Percentiles rank a stretch among this genome's conserved stretches.
These are phyloP conservation scores for Labeo catla DNA, from an alignment of 2,113 vertebrate genomes.

Conservation along the genomic window DNA sequence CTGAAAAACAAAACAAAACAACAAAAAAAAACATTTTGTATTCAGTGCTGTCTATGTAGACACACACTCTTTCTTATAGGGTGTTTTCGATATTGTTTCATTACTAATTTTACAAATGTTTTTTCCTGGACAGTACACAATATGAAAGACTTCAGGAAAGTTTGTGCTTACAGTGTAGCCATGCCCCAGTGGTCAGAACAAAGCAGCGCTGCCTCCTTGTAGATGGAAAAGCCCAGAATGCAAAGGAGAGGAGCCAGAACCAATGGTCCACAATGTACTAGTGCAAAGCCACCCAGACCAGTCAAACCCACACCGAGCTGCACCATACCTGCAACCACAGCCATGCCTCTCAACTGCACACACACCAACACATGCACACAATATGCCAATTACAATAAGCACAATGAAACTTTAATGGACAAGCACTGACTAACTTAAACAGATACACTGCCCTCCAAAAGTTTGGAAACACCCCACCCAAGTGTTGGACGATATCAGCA, in stretches of 20 bases:
- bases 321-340: conserved; percentile 77
- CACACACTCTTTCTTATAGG: not conserved
- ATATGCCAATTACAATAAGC: not conserved
- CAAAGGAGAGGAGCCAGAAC: conserved; percentile 83
- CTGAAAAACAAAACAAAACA: conserved; percentile 62
- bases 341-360: conserved; percentile 77
- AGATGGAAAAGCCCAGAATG: conserved; percentile 81
- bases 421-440: not conserved
- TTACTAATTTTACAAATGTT: not conserved
- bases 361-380: conserved; percentile 37
- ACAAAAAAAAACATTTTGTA: not conserved
- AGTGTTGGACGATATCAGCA: no score
- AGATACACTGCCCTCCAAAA: no score
- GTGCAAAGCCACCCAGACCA: conserved; percentile 72
- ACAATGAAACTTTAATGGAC: not conserved
- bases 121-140: not conserved
- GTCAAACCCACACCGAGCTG: conserved; percentile 74
- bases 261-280: conserved; percentile 77
- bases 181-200: conserved; percentile 84
- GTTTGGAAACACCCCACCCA: no score
- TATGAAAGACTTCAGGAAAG: not conserved
- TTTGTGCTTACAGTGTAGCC: conserved; percentile 78
- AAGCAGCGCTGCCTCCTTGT: conserved; percentile 82
- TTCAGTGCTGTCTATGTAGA: not conserved
- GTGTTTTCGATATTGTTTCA: not conserved